These are phyloP conservation scores for Drosophila austrosaltans DNA, from an alignment of 2,888 invertebrate genomes.

Conservation along the genomic window DNA sequence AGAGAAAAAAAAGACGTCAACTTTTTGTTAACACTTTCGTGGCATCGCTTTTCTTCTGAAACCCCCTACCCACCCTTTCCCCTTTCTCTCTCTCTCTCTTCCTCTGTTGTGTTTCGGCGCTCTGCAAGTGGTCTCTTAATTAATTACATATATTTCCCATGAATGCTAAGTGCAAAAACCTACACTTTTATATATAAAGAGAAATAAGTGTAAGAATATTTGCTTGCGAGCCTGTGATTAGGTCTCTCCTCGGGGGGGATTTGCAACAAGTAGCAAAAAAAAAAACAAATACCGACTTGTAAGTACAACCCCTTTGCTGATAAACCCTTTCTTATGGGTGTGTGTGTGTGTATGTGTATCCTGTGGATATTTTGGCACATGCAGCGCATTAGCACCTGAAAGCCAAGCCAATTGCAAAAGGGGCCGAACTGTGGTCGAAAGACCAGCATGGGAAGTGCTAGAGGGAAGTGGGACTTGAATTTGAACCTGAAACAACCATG, in stretches of 20 bases:
- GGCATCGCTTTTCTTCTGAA: constrained; percentile 9
- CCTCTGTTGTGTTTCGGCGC: constrained; percentile 26
- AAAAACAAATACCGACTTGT: constrained; percentile 19
- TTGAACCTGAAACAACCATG: not conserved
- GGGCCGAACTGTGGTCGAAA: constrained; percentile 45
- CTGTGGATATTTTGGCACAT: constrained; percentile 53
- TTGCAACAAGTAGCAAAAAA: constrained; percentile 64
- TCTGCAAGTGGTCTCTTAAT: constrained; percentile 70
- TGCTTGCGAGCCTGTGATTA: constrained; percentile 69
- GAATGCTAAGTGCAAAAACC: constrained; percentile 35
- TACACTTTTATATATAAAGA: not conserved
- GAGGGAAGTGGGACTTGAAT: constrained; percentile 43
- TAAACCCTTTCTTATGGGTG: not conserved
- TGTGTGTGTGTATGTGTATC: constrained; percentile 55
- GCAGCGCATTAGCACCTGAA: constrained; percentile 71
- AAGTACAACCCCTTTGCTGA: constrained; percentile 39
- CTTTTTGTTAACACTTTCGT: constrained; percentile 54
- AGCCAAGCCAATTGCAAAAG: constrained; percentile 25
- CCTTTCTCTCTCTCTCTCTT: not conserved
- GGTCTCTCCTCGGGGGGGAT: constrained; percentile 28
- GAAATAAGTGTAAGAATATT: constrained; percentile 44
- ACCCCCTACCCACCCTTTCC: not conserved
- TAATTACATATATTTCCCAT: constrained; percentile 78
- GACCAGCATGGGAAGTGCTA: constrained; percentile 68
- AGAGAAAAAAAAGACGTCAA: constrained; percentile 45